A percentile compares a stretch with the other conserved stretches of the same genome.
Conservation (phyloP, 2,888 invertebrate species). For the Liposcelis brunnea region DNA sequence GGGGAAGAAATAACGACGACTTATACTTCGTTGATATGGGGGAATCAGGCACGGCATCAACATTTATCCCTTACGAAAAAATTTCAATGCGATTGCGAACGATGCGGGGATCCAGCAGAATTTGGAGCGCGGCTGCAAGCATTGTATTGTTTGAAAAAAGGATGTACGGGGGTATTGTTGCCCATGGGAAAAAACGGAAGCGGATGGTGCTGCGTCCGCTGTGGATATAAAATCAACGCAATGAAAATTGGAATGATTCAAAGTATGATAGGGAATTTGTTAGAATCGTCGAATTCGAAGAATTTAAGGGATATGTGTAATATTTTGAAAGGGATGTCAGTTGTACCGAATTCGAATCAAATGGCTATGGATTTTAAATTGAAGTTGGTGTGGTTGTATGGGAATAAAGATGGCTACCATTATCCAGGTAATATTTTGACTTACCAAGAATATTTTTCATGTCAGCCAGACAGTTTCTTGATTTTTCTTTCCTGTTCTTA, state of each 20-base stretch:
- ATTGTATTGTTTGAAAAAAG: slow-evolving; percentile 33
- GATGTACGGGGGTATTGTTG: slow-evolving; percentile 35
- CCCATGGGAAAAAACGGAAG: slow-evolving; percentile 40
- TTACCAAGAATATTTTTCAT: no score
- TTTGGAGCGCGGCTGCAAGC: slow-evolving; percentile 40
- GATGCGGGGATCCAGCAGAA: slow-evolving; percentile 50
- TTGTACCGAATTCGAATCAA: slow-evolving; percentile 41
- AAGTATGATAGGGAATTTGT: slow-evolving; percentile 36
- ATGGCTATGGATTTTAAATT: slow-evolving; percentile 44
- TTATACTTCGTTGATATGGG: slow-evolving; percentile 50
- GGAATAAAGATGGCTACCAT: slow-evolving; percentile 33
- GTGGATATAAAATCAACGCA: slow-evolving; percentile 30
- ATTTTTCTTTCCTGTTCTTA: no score
- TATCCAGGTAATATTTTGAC: slow-evolving; percentile 49
- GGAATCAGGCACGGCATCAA: slow-evolving; percentile 41
- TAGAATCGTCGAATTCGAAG: slow-evolving; percentile 31
- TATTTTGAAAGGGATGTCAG: slow-evolving; percentile 36
- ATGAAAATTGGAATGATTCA: slow-evolving; percentile 34
- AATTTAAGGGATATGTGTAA: slow-evolving; percentile 35
- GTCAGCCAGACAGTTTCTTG: no score
- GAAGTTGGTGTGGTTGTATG: slow-evolving; percentile 41
- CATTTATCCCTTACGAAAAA: slow-evolving; percentile 48
- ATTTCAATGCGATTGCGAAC: slow-evolving; percentile 44
- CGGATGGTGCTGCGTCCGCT: slow-evolving; percentile 43
- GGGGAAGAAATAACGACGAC: slow-evolving; percentile 46